A percentile compares a stretch with the other conserved stretches of the same genome.
phyloP scores from a whole-genome alignment of 1,140 invertebrate genomes.

The Melanaphis sacchari region DNA sequence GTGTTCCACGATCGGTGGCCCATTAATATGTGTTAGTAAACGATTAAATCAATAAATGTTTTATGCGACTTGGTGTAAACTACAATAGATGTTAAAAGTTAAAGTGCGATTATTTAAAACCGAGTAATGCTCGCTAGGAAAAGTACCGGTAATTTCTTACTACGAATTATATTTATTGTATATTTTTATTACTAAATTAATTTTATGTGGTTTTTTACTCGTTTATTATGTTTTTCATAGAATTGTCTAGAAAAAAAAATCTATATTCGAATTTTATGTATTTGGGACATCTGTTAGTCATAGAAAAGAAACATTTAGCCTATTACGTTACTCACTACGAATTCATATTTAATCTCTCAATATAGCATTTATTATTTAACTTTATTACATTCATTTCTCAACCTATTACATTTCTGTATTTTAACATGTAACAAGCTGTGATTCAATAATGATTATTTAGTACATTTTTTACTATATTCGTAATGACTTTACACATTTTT shows the following conservation, averaged over 20 bases:
- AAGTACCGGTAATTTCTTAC: neutral
- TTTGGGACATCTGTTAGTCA: neutral
- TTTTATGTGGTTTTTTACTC: neutral
- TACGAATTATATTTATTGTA: neutral
- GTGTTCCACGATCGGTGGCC: neutral
- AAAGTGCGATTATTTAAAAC: neutral
- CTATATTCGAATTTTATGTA: neutral
- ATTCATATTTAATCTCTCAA: neutral
- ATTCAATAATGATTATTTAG: neutral
- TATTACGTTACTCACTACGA: neutral
- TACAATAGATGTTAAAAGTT: neutral
- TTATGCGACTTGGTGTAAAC: neutral
- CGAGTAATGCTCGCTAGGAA: neutral
- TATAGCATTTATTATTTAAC: neutral
- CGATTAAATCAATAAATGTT: neutral
- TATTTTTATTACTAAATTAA: conserved; percentile 24
- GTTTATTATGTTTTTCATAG: conserved; percentile 17
- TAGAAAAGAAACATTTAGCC: neutral
- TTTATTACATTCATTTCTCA: neutral
- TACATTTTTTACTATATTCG: conserved; percentile 6
- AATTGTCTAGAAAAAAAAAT: neutral
- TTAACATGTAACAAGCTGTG: neutral
- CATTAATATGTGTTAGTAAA: too few species aligned
- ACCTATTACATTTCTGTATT: neutral
- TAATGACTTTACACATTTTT: neutral